These are phyloP conservation scores for Neodiprion fabricii DNA, from an alignment of 1,140 invertebrate species.

Conservation along the genomic window DNA sequence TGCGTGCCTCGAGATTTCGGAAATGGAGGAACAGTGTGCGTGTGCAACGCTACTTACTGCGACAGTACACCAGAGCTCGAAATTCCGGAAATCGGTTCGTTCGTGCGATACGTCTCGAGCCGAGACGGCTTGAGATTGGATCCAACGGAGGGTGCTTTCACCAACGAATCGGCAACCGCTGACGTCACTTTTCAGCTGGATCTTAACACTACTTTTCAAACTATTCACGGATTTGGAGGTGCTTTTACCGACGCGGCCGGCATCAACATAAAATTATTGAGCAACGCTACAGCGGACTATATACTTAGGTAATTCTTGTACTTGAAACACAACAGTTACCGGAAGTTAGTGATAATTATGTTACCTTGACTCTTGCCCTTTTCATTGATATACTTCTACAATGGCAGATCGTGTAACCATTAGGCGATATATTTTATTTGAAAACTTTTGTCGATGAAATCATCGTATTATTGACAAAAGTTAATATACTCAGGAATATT, in stretches of 20 bases:
- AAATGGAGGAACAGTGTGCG: slow-evolving; percentile 73
- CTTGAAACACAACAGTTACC: too few relatives aligned
- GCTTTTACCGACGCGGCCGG: slow-evolving; percentile 86
- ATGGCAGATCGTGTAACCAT: too few relatives aligned
- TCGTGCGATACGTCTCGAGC: slow-evolving; percentile 66
- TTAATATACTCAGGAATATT: too few relatives aligned
- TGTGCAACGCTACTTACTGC: slow-evolving; percentile 86
- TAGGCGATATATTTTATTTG: too few relatives aligned
- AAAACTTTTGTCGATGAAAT: too few relatives aligned
- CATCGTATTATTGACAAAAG: too few relatives aligned
- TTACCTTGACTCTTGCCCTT: too few relatives aligned
- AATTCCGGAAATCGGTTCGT: slow-evolving; percentile 54
- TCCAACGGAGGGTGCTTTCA: slow-evolving; percentile 40
- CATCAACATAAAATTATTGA: slow-evolving; percentile 75
- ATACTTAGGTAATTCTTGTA: slow-evolving; percentile 63
- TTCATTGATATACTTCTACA: too few relatives aligned
- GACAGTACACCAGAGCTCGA: slow-evolving; percentile 69
- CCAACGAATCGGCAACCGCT: slow-evolving; percentile 5
- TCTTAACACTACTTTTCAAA: slow-evolving; percentile 59
- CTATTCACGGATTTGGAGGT: slow-evolving; percentile 81
- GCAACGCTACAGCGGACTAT: slow-evolving; percentile 62
- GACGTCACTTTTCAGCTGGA: background rate
- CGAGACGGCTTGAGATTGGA: slow-evolving; percentile 63
- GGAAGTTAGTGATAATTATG: too few relatives aligned
- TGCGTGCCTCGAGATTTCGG: slow-evolving; percentile 47